Base-by-base conservation (phyloP, 2,113 vertebrate species). In the Polypterus bichir region DNA sequence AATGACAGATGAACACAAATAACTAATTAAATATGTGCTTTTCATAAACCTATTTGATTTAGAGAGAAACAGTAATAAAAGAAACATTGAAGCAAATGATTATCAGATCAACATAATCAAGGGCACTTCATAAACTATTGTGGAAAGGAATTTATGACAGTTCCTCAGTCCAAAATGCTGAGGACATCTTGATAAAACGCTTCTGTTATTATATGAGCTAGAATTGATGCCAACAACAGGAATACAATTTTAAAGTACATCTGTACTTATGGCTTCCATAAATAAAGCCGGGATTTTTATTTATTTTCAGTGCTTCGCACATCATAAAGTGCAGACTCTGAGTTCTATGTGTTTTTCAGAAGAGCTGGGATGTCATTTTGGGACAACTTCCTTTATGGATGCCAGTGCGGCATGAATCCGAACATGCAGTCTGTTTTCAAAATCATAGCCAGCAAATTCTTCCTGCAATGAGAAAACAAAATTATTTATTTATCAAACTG, bases 361-460 rank as follows among this genome's bases (percentile, higher is more conserved):
- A 69, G 46, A 46, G 51, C 59, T 71, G 49, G 8, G 66, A 62
- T n/a, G 52, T 97, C 86, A 97, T 83, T 97, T 91, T 48, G 96
- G 91, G 71, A 96, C 92, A 60, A 97, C 80, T 71, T 97, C 96
- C 77, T 86, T 89, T 65, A 97, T 70, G 51, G 95, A 94, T 47
- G 94, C 96, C 72, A 97, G 82, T 51, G 96, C 96, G 63, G 96
- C 91, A 0, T 98, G 94, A 73, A 98, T 95, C 70, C 95, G 95
- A 47, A 98, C 93, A 4, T 98, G 96, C 72, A 98, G 79, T 79
- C 96, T 86, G 86, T 97, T 99, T 77, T 98, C 96, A 79, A 99
- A 98, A 78, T 99, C 94, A 62, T 98, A 99, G 74, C 92, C 92
- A 57, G 82, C 78, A 64, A 92, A 98, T 67, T 95, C 92, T 77